phyloP scores from a whole-genome alignment of 2,797 vertebrate species.

The Glyptemys insculpta region DNA sequence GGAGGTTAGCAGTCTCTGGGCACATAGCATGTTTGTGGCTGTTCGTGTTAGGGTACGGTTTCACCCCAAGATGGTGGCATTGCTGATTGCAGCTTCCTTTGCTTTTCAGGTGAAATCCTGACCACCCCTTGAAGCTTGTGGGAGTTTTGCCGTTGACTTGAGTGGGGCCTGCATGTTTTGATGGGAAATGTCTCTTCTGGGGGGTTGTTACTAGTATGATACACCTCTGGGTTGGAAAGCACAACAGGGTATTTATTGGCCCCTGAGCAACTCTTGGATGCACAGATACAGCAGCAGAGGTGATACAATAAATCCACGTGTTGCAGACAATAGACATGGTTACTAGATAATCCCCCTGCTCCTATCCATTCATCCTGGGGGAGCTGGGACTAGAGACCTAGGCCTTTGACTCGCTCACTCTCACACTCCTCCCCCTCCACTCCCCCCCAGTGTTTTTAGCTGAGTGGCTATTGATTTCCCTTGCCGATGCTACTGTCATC shows the following conservation, averaged over 20 bases:
- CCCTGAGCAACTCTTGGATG: neutral
- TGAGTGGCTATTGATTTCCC: neutral
- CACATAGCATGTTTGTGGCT: neutral
- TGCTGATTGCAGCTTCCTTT: neutral
- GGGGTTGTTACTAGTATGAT: accelerated
- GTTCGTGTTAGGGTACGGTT: neutral
- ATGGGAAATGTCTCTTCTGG: neutral
- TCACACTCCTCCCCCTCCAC: too few relatives aligned
- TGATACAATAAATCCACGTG: neutral
- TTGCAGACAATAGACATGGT: neutral
- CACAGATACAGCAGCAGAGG: neutral
- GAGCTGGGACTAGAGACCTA: neutral
- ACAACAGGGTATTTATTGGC: neutral
- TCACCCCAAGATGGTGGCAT: neutral
- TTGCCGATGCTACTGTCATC: neutral
- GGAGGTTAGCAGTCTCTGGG: neutral
- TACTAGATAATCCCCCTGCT: neutral
- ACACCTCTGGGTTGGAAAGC: accelerated
- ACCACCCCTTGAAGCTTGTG: neutral
- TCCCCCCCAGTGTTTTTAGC: neutral
- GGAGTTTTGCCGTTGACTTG: accelerated
- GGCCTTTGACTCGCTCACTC: neutral
- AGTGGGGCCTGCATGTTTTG: neutral
- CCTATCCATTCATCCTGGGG: neutral
- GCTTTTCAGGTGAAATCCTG: neutral